phyloP scores from a whole-genome alignment of 2,888 invertebrate genomes.

The Ptychoptera albimana region DNA sequence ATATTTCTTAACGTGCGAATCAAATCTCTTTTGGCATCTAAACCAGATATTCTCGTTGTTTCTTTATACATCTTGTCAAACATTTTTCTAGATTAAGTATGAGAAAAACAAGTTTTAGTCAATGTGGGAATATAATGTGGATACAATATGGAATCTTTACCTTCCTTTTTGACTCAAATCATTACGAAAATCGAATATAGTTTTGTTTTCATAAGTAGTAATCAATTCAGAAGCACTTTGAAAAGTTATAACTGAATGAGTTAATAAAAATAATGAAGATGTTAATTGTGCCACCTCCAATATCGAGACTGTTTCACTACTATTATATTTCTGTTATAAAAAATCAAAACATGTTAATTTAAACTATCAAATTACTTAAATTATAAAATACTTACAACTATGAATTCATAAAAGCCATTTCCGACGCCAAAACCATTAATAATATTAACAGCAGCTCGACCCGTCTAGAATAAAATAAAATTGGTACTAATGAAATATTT shows the following conservation, averaged over 20 bases:
- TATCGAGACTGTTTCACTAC: slow-evolving; percentile 18
- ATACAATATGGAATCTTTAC: slow-evolving; percentile 11
- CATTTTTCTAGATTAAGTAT: slow-evolving; percentile 14
- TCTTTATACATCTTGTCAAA: slow-evolving; percentile 23
- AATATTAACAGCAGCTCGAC: slow-evolving; percentile 18
- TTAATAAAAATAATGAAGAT: slow-evolving; percentile 22
- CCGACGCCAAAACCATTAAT: slow-evolving; percentile 23
- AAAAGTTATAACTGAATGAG: slow-evolving; percentile 24
- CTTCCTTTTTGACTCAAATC: slow-evolving; percentile 20
- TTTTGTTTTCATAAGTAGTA: slow-evolving; percentile 14
- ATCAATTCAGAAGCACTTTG: slow-evolving; percentile 22
- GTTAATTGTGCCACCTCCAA: slow-evolving; percentile 21
- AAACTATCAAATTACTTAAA: slow-evolving; percentile 2
- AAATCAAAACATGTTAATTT: not conserved
- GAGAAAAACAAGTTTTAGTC: not conserved
- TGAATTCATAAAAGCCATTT: slow-evolving; percentile 21
- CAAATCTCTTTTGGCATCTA: slow-evolving; percentile 15
- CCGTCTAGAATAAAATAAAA: not conserved
- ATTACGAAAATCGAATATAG: slow-evolving; percentile 16
- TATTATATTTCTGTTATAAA: slow-evolving; percentile 16
- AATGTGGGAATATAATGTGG: not conserved
- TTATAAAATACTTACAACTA: slow-evolving; percentile 18
- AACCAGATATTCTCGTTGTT: slow-evolving; percentile 19
- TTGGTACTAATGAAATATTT: no score
- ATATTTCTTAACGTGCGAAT: slow-evolving; percentile 23